Base-by-base conservation (phyloP, 2,797 vertebrate species). In the Fistularia tabacaria region DNA sequence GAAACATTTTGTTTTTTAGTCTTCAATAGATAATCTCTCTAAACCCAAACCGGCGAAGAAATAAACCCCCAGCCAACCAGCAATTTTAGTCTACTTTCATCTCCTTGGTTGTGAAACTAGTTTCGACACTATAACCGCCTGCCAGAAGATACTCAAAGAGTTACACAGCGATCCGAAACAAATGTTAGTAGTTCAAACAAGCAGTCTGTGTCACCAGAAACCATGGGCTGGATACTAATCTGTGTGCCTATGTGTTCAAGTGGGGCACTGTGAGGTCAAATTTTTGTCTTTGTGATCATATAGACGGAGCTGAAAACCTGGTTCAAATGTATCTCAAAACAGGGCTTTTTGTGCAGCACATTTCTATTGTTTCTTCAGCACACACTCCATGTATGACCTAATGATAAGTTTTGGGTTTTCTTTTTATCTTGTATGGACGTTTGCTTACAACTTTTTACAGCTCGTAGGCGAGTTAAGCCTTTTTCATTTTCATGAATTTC, bases 191-290 rank as follows among this genome's bases (percentile, higher is more conserved):
- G 44, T 41, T 46, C 66, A 66, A 70, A 72, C 53, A 68, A 37
- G 5, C 25, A 25, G 39, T 53, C 49, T 62, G 61, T 67, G 69
- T 63, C 59, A 69, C 73, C 49, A 77, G 54, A 43, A 62, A 42
- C 55, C 44, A 46, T 47, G 13, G 46, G 14, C 63, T 54, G 41
- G 52, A 37, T 43, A 43, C 45, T 14, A 58, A 64, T 59, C 25
- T 36, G 42, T 25, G 46, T 14, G 53, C 57, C 9, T 76, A 51
- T 77, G 78, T 78, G 1, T 64, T 74, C 48, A 67, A 38, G 48
- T 8, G 37, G 71, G 68, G 38, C 76, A 72, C 11, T 6, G 13
- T 5, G 41, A 66, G 78, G 80, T 79, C 67, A 76, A 25, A 49
- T 67, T 51, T 64, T 67, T 60, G 67, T 72, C 25, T 70, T 54